These are phyloP conservation scores for Chelmon rostratus DNA, from an alignment of 2,797 vertebrate genomes.

Conservation along the genomic window DNA sequence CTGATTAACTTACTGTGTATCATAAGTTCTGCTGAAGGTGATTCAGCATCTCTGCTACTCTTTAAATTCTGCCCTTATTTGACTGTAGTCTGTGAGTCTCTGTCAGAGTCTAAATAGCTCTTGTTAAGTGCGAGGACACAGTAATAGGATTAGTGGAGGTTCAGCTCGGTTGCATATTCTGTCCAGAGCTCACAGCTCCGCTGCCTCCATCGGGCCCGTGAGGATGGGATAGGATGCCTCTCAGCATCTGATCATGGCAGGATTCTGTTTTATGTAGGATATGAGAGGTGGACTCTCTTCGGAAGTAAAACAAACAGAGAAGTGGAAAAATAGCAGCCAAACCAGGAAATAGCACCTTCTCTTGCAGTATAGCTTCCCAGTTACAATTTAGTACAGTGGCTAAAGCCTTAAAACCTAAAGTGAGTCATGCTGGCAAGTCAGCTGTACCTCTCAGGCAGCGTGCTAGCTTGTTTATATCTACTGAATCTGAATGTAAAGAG, in stretches of 20 bases:
- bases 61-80: slow-evolving; percentile 43
- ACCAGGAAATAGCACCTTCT: slow-evolving; percentile 8
- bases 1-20: not conserved
- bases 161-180: slow-evolving; percentile 79
- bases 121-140: slow-evolving; percentile 80
- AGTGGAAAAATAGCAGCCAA: not conserved
- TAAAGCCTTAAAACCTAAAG: slow-evolving; percentile 12
- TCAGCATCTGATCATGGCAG: slow-evolving; percentile 59
- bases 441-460: slow-evolving; percentile 3
- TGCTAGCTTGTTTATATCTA: slow-evolving; percentile 1
- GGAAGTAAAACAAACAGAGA: slow-evolving; percentile 3
- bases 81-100: slow-evolving; percentile 22
- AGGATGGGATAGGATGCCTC: slow-evolving; percentile 69
- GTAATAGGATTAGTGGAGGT: slow-evolving; percentile 87
- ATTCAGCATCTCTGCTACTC: slow-evolving; percentile 50
- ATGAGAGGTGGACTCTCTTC: slow-evolving; percentile 8
- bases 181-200: slow-evolving; percentile 66
- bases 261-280: slow-evolving; percentile 30
- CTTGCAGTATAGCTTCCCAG: not conserved
- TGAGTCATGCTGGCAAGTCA: not conserved
- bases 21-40: slow-evolving; percentile 27
- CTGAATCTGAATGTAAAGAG: slow-evolving; percentile 48
- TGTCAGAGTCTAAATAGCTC: slow-evolving; percentile 76
- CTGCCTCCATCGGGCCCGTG: slow-evolving; percentile 56
- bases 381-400: not conserved